Percentiles rank a stretch among this genome's conserved stretches.
Conservation (phyloP, 2,113 vertebrate genomes). For the Nothobranchius furzeri region DNA sequence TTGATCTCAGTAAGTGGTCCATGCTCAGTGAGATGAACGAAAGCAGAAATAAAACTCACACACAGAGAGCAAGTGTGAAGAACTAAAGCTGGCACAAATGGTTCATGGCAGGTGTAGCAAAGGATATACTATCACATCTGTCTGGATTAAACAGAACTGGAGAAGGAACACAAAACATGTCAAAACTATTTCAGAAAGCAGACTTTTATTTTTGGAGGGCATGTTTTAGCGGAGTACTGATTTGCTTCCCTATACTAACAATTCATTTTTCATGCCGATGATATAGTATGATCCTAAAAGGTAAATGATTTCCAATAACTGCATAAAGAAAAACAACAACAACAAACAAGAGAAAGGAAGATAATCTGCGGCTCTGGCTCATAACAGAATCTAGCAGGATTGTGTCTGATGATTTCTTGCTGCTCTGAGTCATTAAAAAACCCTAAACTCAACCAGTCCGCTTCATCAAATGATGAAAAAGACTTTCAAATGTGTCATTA, state of each 20-base stretch:
- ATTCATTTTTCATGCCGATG: too few species aligned
- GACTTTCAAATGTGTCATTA: neutral
- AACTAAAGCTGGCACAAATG: neutral
- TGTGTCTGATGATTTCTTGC: neutral
- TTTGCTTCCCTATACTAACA: too few species aligned
- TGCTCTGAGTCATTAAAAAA: neutral
- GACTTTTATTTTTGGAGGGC: neutral
- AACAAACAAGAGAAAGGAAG: too few species aligned
- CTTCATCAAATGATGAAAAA: neutral
- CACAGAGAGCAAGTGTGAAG: neutral
- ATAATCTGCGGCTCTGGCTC: too few species aligned
- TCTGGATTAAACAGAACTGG: neutral
- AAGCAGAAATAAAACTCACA: neutral
- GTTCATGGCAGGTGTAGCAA: neutral
- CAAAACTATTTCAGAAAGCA: neutral
- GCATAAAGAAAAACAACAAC: too few species aligned
- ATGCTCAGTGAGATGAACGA: neutral
- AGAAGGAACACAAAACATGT: neutral
- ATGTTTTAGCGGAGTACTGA: neutral
- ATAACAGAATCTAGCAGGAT: too few species aligned
- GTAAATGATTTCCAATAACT: too few species aligned
- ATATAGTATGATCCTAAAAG: too few species aligned
- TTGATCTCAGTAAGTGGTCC: neutral
- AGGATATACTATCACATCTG: too few species aligned
- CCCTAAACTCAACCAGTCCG: neutral